These are phyloP conservation scores for Listrodromus nycthemerus DNA, from an alignment of 2,888 invertebrate genomes.

Conservation along the genomic window DNA sequence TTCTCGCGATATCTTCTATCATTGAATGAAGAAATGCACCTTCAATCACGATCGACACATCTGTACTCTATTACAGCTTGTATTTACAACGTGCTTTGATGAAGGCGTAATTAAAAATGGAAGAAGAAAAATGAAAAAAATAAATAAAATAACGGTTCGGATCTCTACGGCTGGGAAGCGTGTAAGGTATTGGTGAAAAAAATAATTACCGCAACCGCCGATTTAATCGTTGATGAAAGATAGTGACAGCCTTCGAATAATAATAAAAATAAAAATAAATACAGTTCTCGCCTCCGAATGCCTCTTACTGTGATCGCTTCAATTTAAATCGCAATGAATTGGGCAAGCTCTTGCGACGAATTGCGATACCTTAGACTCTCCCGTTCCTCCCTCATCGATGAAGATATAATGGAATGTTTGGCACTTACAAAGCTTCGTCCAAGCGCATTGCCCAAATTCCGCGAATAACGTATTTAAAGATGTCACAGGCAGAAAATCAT, in stretches of 20 bases:
- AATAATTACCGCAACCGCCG: background rate
- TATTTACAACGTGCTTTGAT: slow-evolving; percentile 39
- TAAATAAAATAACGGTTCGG: background rate
- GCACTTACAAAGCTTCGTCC: slow-evolving; percentile 15
- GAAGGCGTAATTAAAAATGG: slow-evolving; percentile 1
- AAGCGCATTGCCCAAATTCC: slow-evolving; percentile 62
- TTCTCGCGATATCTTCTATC: slow-evolving; percentile 29
- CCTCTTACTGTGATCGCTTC: slow-evolving; percentile 81
- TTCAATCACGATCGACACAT: slow-evolving; percentile 32
- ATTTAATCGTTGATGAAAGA: too few species aligned
- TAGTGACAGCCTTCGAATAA: slow-evolving; percentile 36
- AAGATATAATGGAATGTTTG: slow-evolving; percentile 1
- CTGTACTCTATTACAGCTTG: slow-evolving; percentile 51
- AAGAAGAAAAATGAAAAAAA: background rate
- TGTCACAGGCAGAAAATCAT: slow-evolving; percentile 81
- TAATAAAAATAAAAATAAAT: slow-evolving; percentile 24
- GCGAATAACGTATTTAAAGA: slow-evolving; percentile 80
- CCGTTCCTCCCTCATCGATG: background rate
- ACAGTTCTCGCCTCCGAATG: slow-evolving; percentile 74
- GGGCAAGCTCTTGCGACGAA: slow-evolving; percentile 77
- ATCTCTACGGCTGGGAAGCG: background rate
- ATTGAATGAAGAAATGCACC: background rate
- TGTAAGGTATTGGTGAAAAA: slow-evolving; percentile 17
- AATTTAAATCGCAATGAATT: slow-evolving; percentile 76
- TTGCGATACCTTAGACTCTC: slow-evolving; percentile 1